Percentiles rank a stretch among this genome's conserved stretches.
Evolutionary conservation across 1,140 invertebrate genomes (phyloP).

Genomic region (Leptinotarsa texana): DNA sequence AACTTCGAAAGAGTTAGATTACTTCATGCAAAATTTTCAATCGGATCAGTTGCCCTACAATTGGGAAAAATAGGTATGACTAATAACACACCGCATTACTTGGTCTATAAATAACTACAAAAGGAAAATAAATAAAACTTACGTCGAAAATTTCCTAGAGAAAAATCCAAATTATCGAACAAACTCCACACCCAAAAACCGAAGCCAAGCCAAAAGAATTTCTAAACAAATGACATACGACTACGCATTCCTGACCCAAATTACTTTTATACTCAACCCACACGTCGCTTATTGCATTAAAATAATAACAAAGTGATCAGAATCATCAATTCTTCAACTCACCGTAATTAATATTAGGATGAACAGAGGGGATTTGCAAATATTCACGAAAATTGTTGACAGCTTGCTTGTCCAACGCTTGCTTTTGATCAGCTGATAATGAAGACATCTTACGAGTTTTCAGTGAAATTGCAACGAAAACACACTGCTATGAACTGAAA

Average conservation of each 20-base stretch:
- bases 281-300: no score
- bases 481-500: conserved; percentile 23
- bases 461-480: conserved; percentile 33
- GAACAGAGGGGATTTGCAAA: conserved; percentile 77
- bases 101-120: no score
- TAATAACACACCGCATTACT: no score
- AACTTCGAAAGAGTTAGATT: no score
- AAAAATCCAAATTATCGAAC: conserved; percentile 6
- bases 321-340: conserved; percentile 48
- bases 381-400: conserved; percentile 80
- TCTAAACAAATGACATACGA: conserved; percentile 30
- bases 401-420: conserved; percentile 62
- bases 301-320: no score
- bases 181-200: conserved; percentile 41
- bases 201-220: conserved; percentile 36
- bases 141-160: not conserved
- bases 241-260: conserved; percentile 10
- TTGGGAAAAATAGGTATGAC: no score
- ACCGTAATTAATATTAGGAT: conserved; percentile 83
- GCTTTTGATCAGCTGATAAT: conserved; percentile 46
- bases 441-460: conserved; percentile 40
- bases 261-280: conserved; percentile 6
- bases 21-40: no score
- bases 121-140: no score
- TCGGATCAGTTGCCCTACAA: no score